Percentiles rank a stretch among this genome's conserved stretches.
These are phyloP conservation scores for Parauchenoglanis ngamensis DNA, from an alignment of 2,797 vertebrate species.

Conservation along the genomic window DNA sequence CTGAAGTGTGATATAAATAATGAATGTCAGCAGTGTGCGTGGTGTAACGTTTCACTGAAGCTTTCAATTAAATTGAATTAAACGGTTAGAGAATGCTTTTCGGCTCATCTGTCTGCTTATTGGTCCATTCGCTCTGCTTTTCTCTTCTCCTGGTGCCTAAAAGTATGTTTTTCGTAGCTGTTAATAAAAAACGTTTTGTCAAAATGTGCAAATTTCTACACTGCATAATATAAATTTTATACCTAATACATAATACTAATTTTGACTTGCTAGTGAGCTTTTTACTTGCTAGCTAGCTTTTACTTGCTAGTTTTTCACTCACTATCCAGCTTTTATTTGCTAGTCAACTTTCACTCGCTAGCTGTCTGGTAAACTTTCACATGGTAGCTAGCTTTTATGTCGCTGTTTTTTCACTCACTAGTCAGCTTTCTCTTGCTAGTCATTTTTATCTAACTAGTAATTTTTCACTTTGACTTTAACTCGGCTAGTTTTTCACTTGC, in stretches of 20 bases:
- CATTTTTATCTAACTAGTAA: background rate
- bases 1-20: slow-evolving; percentile 18
- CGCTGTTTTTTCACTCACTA: background rate
- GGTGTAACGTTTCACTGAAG: slow-evolving; percentile 25
- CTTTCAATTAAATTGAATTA: slow-evolving; percentile 37
- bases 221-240: background rate
- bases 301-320: background rate
- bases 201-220: background rate
- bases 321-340: background rate
- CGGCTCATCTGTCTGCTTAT: slow-evolving; percentile 15
- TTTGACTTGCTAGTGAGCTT: background rate
- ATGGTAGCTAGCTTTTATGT: too few species aligned
- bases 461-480: background rate
- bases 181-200: too few species aligned
- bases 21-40: background rate
- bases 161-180: background rate
- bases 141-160: background rate
- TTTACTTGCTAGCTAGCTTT: background rate
- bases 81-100: slow-evolving; percentile 19
- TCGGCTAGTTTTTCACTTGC: background rate
- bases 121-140: background rate
- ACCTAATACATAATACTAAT: background rate
- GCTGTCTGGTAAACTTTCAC: background rate
- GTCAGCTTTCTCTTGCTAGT: background rate
- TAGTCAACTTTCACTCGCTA: background rate